Conservation (phyloP, 2,113 vertebrate species). For the Nothobranchius kuhntae region DNA sequence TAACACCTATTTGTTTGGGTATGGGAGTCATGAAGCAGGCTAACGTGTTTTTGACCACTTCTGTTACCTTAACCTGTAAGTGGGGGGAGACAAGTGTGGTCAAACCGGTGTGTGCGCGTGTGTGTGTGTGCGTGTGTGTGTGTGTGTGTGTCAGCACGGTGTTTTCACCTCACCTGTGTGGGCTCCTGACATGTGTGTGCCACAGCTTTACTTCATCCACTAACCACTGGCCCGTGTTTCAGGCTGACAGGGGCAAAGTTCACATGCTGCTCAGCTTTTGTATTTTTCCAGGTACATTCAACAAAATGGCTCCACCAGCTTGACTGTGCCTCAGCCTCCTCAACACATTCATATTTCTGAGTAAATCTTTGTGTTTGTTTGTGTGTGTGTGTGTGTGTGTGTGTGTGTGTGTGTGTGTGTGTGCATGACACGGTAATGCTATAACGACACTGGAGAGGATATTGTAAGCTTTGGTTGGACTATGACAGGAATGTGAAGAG, state of each 20-base stretch:
- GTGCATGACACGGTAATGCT: conserved; percentile 18
- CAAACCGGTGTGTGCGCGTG: conserved; percentile 55
- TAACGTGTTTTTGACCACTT: neutral
- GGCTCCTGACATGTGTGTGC: neutral
- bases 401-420: conserved; percentile 16
- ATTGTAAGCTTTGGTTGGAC: conserved; percentile 53
- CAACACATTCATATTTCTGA: neutral
- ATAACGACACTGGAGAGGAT: conserved; percentile 48
- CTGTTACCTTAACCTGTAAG: conserved; percentile 37
- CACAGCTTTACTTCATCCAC: neutral
- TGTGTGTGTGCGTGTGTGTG: conserved; percentile 38
- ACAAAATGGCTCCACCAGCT: neutral
- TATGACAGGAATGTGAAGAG: conserved; percentile 75
- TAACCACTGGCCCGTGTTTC: neutral
- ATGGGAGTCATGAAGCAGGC: neutral
- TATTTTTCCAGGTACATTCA: neutral
- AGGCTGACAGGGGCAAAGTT: conserved; percentile 18
- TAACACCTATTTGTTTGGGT: neutral
- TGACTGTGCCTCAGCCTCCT: neutral
- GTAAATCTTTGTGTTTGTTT: conserved; percentile 7
- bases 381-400: conserved; percentile 12
- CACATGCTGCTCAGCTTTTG: neutral
- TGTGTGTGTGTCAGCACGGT: conserved; percentile 51
- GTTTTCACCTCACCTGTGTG: conserved; percentile 35
- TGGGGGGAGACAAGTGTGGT: conserved; percentile 55